Evolutionary conservation across 2,888 invertebrate genomes (phyloP).

Genomic region (Mimas tiliae): DNA sequence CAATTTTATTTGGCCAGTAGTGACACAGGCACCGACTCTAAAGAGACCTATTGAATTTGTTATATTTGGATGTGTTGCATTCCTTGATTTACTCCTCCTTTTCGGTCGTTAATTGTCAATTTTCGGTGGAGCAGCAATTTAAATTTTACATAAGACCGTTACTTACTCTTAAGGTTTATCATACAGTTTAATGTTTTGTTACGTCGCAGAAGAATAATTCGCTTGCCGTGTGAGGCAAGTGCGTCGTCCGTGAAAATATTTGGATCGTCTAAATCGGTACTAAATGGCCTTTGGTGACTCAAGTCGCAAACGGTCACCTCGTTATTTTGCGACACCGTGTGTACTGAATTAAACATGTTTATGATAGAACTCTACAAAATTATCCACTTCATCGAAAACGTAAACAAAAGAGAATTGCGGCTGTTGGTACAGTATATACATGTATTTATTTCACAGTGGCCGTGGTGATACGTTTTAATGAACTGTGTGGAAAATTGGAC

Average conservation of each 20-base stretch:
- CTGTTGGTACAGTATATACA: background rate
- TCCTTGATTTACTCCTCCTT: too few species aligned
- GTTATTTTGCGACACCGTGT: slow-evolving; percentile 46
- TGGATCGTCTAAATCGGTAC: slow-evolving; percentile 76
- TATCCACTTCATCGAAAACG: background rate
- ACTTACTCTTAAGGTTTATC: background rate
- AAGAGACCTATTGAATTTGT: too few species aligned
- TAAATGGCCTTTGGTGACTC: slow-evolving; percentile 76
- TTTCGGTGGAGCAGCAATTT: too few species aligned
- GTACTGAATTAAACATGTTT: slow-evolving; percentile 23
- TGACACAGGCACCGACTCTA: too few species aligned
- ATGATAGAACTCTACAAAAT: slow-evolving; percentile 12
- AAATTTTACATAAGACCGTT: too few species aligned
- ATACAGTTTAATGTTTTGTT: slow-evolving; percentile 33
- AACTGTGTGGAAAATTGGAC: background rate
- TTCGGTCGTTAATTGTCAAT: too few species aligned
- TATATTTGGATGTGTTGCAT: too few species aligned
- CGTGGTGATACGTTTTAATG: background rate
- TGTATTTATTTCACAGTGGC: background rate
- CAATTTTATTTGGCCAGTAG: too few species aligned
- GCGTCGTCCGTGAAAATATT: slow-evolving; percentile 79
- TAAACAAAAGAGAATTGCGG: slow-evolving; percentile 18
- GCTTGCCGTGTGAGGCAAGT: slow-evolving; percentile 56
- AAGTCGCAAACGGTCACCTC: slow-evolving; percentile 56
- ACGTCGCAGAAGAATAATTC: slow-evolving; percentile 42